phyloP scores from a whole-genome alignment of 2,113 vertebrate species.

The Procavia capensis region DNA sequence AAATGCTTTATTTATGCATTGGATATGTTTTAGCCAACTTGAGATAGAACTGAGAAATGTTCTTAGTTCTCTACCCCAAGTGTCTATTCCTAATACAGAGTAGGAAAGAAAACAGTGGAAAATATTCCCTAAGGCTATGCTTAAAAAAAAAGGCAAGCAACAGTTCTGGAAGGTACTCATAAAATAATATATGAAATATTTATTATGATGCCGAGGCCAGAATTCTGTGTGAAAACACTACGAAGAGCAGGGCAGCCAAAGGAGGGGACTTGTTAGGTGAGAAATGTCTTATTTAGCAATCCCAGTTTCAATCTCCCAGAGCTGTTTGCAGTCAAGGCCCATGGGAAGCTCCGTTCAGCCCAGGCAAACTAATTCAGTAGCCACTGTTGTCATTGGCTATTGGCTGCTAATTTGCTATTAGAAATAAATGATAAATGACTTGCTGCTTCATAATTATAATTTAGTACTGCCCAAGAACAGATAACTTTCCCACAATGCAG shows the following conservation, averaged over 20 bases:
- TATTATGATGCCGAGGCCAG: slow-evolving; percentile 38
- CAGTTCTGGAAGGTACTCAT: not conserved
- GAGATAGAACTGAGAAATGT: slow-evolving; percentile 32
- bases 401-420: slow-evolving; percentile 55
- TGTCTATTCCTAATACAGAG: not conserved
- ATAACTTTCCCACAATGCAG: not conserved
- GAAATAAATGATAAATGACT: slow-evolving; percentile 45
- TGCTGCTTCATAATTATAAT: slow-evolving; percentile 1
- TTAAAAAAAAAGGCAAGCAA: slow-evolving; percentile 53
- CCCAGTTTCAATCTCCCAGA: not conserved
- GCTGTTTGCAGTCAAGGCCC: slow-evolving; percentile 24
- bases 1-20: slow-evolving; percentile 38
- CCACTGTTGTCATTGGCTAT: not conserved
- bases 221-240: not conserved
- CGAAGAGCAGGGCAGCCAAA: not conserved
- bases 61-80: not conserved
- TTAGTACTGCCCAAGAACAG: slow-evolving; percentile 9
- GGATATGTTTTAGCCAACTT: not conserved
- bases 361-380: slow-evolving; percentile 38
- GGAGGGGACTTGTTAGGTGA: not conserved
- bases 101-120: slow-evolving; percentile 33
- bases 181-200: slow-evolving; percentile 41
- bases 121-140: slow-evolving; percentile 11
- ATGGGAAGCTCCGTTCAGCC: not conserved
- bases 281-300: slow-evolving; percentile 32